Evolutionary conservation across 2,888 invertebrate genomes (phyloP), one percentile per base, ranked within the genome.

Genomic region (Coelogynopora nodosa): DNA sequence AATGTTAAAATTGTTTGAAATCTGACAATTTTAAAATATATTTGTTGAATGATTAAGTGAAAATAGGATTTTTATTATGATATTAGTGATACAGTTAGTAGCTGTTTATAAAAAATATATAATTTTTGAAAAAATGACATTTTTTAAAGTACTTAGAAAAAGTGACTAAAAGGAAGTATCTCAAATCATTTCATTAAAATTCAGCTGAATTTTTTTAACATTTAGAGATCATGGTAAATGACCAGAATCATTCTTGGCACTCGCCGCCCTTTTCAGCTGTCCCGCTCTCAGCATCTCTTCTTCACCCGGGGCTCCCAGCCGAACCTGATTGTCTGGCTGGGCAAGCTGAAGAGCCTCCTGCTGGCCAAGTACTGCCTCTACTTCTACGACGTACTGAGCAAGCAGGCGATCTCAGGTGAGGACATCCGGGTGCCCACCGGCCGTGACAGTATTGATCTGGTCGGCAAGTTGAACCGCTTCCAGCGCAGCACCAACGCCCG

Each of bases 331-430:
- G 23, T 27, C 84, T 84, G 84, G 84, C 29, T 74, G 74, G 74
- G 74, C 18, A 49, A n/a, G 26, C 29, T 85, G 10, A 81, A 85
- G 23, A 2, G 30, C 28, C 74, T 81, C 85, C 85, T 85, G 26
- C 82, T 85, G 85, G 31, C 85, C 67, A 85, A 85, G 74, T 85
- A 85, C 85, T 31, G 31, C 82, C 85, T 85, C 27, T 85, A 82
- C 28, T 85, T 85, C 85, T 85, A 82, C 82, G 67, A 67, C n/a
- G 85, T 85, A 0, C 74, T 85, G 23, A 26, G 23, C 29, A 84
- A 28, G 13, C 85, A 85, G 29, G 29, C 31, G 10, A 23, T 27
- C 82, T 28, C 67, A 2, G 23, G 27, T 26, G 74, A 26, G 26
- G 74, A 85, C 26, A n/a, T 27, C 13, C 23, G 26, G n/a, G 13